phyloP scores from a whole-genome alignment of 1,140 invertebrate genomes.

The Hormaphis cornu region DNA sequence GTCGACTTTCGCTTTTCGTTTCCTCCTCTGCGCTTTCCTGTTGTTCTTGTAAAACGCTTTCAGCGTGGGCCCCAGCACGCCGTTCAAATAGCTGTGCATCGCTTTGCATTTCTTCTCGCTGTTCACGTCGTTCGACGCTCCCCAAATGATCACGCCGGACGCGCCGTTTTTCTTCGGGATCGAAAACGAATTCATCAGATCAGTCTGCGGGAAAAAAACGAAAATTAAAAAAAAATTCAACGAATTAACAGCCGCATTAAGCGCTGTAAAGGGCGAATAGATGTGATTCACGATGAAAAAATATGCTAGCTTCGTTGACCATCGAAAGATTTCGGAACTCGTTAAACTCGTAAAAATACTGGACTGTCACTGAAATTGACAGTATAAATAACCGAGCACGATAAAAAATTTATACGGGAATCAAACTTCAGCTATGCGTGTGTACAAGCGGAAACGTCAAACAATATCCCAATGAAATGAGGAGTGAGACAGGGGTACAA shows the following conservation, averaged over 20 bases:
- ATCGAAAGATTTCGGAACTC: not conserved
- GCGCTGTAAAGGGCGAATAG: not conserved
- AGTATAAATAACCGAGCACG: not conserved
- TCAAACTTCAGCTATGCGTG: not conserved
- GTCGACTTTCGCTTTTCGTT: not conserved
- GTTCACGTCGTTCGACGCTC: slow-evolving; percentile 59
- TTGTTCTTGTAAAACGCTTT: slow-evolving; percentile 15
- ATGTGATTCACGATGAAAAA: not conserved
- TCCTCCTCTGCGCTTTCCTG: not conserved
- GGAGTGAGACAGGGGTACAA: not conserved
- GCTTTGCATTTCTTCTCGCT: slow-evolving; percentile 52
- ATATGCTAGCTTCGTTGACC: not conserved
- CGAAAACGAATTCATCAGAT: slow-evolving; percentile 47
- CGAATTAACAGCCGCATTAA: not conserved
- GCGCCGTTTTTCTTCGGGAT: slow-evolving; percentile 48
- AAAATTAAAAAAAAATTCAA: not conserved
- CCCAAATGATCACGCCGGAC: slow-evolving; percentile 61
- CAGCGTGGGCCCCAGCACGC: slow-evolving; percentile 49
- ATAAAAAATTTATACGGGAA: not conserved
- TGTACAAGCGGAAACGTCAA: not conserved
- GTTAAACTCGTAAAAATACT: not conserved
- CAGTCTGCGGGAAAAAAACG: slow-evolving; percentile 46
- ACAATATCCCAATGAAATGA: not conserved
- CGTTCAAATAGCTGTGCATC: slow-evolving; percentile 51
- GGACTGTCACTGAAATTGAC: not conserved